Evolutionary conservation across 2,888 invertebrate genomes (phyloP), one percentile per base, ranked within the genome.

Genomic region (Drosophila peninsularis): DNA sequence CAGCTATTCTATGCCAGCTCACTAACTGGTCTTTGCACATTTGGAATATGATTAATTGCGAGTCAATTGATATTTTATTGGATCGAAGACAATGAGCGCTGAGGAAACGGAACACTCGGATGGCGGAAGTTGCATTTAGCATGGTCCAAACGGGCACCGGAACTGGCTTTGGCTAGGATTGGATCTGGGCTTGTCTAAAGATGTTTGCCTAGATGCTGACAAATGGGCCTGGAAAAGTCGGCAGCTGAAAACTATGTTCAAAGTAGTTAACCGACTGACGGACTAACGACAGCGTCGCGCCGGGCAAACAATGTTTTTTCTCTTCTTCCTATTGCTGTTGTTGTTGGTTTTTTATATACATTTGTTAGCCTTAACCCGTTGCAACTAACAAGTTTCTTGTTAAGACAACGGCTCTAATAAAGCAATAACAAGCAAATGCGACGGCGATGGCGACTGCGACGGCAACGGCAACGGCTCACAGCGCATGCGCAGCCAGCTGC

Each of bases 21-120:
- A 41, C 66, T 65, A 68, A 57, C 57, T 62, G 53, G 61, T 64
- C 83, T 62, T 88, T 70, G 73, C 83, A 79, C 86, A 82, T 82
- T 78, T 58, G 73, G 82, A 85, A 90, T 90, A 90, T 90, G 90
- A 90, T 90, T 90, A 90, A 91, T 91, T 90, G 91, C 86, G 58
- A 86, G 83, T 89, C 90, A 90, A 91, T 89, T 90, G 91, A 91
- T 90, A 90, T 90, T 91, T 90, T 90, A 90, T 90, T 91, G 89
- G 79, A 62, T 64, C 54, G 53, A 58, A 74, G 50, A 64, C 70
- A 69, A 63, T 60, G 61, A 10, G 62, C 50, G 24, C 13, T 52
- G 53, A 55, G 70, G 68, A 80, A 75, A 64, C 66, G 67, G 32
- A 53, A 47, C 66, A 37, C 47, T 34, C 55, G 56, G 47, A 44